Evolutionary conservation across 2,888 invertebrate genomes (phyloP), one percentile per base, ranked within the genome.

Genomic region (Euclidia mi): DNA sequence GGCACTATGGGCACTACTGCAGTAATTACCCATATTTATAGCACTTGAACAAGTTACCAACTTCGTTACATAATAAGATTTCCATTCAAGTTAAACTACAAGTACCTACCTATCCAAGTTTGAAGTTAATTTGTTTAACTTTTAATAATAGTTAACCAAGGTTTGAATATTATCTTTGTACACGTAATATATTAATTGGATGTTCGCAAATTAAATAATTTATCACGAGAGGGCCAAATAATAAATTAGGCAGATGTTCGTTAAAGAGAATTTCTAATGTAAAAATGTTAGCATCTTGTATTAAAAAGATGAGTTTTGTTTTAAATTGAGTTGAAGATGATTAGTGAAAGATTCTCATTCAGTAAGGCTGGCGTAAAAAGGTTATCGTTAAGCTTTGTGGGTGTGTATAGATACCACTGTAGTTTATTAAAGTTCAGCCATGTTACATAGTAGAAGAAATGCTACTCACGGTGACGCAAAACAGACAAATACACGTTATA

Each of bases 61-160:
- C 10, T 31, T 14, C 14, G 34, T 55, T 32, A 70, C 56, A 42
- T 65, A 65, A 55, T 67, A 56, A 59, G 62, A 72, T 77, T 76
- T 70, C 64, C 68, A 60, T 69, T 68, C 47, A 46, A 67, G 53
- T 55, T 51, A 56, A 59, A 52, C 57, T 49, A 50, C 42, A 71
- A 76, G 12, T 25, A 1, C 2, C 65, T 25, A 1, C 2, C 65
- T 71, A 60, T 71, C 51, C 66, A 75, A 78, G 74, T 76, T 78
- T 71, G 63, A 76, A 65, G 71, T 56, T 73, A 64, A 49, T 42
- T 49, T 67, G 67, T 66, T 15, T 65, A 57, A 37, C 50, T 57
- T 49, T 25, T 44, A 57, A 50, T 72, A 68, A 45, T 57, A 44
- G 41, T 6, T 34, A 49, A 28, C 32, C 25, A 20, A 34, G 40